These are phyloP conservation scores for Cepaea nemoralis DNA, from an alignment of 1,140 invertebrate genomes.

Conservation along the genomic window DNA sequence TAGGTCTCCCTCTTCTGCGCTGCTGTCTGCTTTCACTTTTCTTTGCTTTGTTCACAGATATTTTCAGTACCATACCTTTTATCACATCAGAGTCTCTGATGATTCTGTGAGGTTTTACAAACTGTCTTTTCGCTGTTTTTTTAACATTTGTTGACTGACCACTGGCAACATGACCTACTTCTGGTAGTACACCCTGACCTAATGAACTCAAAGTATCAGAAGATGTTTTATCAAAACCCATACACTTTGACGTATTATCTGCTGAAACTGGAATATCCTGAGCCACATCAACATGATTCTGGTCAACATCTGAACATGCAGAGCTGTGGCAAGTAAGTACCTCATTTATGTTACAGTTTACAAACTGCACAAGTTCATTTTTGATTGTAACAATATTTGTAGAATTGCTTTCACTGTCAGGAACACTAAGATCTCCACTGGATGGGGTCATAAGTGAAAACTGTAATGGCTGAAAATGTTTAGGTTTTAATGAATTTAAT, in stretches of 20 bases:
- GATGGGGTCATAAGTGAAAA: neutral
- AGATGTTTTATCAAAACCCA: neutral
- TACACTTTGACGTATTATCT: neutral
- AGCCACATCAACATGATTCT: neutral
- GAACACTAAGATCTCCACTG: constrained; percentile 30
- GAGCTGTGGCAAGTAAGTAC: neutral
- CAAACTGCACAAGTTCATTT: neutral
- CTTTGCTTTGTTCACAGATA: neutral
- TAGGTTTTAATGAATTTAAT: neutral
- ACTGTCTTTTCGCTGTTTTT: neutral
- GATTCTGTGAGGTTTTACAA: neutral
- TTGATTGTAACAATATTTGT: neutral
- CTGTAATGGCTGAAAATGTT: constrained; percentile 23
- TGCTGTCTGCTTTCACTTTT: constrained; percentile 29
- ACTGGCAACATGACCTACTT: neutral
- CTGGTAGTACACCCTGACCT: neutral
- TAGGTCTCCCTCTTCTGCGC: neutral
- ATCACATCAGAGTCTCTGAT: neutral
- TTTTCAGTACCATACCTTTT: neutral
- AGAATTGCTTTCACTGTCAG: neutral
- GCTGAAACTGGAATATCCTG: neutral
- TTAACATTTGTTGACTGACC: neutral
- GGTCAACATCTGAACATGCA: neutral
- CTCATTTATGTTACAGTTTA: neutral
- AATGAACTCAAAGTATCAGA: neutral